phyloP scores from a whole-genome alignment of 92 coral and sea anemone species.

The Epizoanthus fatuus region DNA sequence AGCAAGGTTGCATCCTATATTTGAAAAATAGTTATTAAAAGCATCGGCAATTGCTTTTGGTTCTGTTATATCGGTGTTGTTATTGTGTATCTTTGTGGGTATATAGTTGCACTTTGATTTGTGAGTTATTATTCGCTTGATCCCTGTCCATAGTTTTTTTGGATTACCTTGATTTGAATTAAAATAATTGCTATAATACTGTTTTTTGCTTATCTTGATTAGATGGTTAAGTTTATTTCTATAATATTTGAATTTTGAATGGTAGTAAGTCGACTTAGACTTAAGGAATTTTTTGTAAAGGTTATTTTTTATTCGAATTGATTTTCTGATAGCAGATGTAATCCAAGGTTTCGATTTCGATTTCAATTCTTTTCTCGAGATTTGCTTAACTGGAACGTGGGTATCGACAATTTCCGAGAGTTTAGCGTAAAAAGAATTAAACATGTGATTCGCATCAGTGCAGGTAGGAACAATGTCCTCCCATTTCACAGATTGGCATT shows the following conservation, averaged over 20 bases:
- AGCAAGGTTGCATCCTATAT: too few species aligned
- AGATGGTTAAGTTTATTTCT: too few species aligned
- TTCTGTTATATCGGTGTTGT: too few species aligned
- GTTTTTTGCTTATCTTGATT: too few species aligned
- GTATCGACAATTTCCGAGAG: conserved; percentile 53
- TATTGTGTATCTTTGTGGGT: too few species aligned
- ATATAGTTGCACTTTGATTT: too few species aligned
- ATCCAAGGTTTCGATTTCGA: conserved; percentile 65
- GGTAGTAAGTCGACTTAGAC: conserved; percentile 9
- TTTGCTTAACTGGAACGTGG: conserved; percentile 57
- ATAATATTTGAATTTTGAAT: neutral
- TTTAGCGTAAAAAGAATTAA: conserved; percentile 53
- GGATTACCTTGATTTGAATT: too few species aligned
- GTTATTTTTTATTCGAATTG: conserved; percentile 59
- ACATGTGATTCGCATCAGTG: conserved; percentile 52
- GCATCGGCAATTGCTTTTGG: too few species aligned
- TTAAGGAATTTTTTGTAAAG: conserved; percentile 17
- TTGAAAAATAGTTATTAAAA: too few species aligned
- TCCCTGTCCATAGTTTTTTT: too few species aligned
- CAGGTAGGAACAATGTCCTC: conserved; percentile 30
- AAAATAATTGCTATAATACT: too few species aligned
- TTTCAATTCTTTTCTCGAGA: conserved; percentile 66
- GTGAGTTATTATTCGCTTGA: too few species aligned
- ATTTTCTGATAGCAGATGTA: conserved; percentile 56
- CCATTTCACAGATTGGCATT: conserved; percentile 64